A percentile compares a stretch with the other conserved stretches of the same genome.
Evolutionary conservation across 2,888 invertebrate genomes (phyloP).

Genomic region (Ormyrus rosae): DNA sequence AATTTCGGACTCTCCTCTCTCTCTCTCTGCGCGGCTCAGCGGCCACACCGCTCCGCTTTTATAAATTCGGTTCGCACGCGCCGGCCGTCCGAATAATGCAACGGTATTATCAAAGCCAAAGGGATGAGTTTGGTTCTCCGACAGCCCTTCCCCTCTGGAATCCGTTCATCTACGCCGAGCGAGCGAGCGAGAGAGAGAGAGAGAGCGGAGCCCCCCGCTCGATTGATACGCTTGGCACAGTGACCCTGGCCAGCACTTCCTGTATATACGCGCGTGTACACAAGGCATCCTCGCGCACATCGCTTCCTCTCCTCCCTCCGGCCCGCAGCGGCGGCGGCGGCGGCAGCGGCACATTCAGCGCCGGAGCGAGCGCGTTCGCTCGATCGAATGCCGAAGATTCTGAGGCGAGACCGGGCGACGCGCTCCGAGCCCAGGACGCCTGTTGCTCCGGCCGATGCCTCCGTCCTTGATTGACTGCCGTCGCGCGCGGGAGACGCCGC

Average conservation of each 20-base stretch:
- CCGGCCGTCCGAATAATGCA: conserved; percentile 24
- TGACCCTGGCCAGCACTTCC: conserved; percentile 65
- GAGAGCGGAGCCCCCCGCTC: neutral
- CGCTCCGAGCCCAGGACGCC: conserved; percentile 32
- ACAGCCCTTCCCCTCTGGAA: too few relatives aligned
- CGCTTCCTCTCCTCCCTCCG: neutral
- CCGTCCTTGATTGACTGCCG: neutral
- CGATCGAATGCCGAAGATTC: conserved; percentile 74
- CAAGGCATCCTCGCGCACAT: neutral
- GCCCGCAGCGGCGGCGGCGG: neutral
- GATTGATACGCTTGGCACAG: conserved; percentile 66
- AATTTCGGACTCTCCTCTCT: neutral
- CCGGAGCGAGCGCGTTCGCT: conserved; percentile 50
- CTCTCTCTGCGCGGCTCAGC: too few relatives aligned
- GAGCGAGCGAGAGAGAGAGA: too few relatives aligned
- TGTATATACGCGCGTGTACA: too few relatives aligned
- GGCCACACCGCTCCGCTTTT: neutral
- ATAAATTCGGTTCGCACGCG: neutral
- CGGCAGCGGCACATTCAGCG: too few relatives aligned
- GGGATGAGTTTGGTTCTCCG: neutral
- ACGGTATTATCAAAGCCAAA: conserved; percentile 55
- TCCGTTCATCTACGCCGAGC: too few relatives aligned
- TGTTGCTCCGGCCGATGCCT: conserved; percentile 32
- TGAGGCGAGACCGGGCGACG: conserved; percentile 60
- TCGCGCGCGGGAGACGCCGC: neutral